These are phyloP conservation scores for Gasterosteus nipponicus DNA, from an alignment of 2,113 vertebrate species.

Conservation along the genomic window DNA sequence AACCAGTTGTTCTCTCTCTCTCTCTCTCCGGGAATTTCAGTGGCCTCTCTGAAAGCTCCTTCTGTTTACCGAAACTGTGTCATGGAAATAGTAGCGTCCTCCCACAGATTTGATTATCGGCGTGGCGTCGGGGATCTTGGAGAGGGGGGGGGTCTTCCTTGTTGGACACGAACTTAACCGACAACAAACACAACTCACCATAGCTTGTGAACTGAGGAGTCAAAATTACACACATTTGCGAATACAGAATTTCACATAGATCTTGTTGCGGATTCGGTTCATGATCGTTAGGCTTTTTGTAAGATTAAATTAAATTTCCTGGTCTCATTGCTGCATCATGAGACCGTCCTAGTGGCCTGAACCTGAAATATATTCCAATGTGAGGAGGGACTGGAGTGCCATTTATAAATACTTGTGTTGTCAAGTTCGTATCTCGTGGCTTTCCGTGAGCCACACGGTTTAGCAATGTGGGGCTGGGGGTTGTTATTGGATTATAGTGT, in stretches of 20 bases:
- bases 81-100: conserved; percentile 45
- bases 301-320: not conserved
- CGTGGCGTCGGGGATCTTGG: conserved; percentile 4
- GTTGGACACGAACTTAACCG: not conserved
- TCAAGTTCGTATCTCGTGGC: conserved; percentile 45
- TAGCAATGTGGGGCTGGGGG: not conserved
- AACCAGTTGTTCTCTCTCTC: conserved; percentile 48
- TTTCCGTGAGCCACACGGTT: conserved; percentile 24
- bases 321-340: conserved; percentile 9
- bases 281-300: not conserved
- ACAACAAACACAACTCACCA: not conserved
- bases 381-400: conserved; percentile 36
- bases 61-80: conserved; percentile 57
- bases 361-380: conserved; percentile 43
- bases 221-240: not conserved
- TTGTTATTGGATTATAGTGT: conserved; percentile 32
- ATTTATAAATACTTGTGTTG: conserved; percentile 58
- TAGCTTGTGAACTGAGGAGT: not conserved
- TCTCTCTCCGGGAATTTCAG: conserved; percentile 11
- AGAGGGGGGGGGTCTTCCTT: not conserved
- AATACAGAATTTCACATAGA: not conserved
- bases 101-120: conserved; percentile 49
- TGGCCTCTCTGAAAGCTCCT: conserved; percentile 61
- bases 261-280: not conserved
- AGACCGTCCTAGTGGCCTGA: not conserved